Conservation (phyloP, 2,113 vertebrate genomes). For the Morphnarchus princeps region DNA sequence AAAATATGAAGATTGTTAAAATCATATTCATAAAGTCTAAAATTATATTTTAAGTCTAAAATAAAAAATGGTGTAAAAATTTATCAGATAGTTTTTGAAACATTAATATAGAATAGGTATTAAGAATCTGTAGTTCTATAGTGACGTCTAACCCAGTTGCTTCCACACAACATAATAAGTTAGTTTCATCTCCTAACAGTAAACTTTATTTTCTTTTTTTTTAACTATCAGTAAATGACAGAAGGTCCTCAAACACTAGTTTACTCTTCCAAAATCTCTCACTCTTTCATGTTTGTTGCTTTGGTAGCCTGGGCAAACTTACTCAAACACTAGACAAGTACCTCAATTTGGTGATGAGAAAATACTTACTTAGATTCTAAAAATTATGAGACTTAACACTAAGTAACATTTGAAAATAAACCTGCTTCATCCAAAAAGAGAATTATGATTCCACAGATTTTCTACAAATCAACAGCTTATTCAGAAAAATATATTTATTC, state of each 20-base stretch:
- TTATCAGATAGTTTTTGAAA: neutral
- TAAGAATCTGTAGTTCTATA: neutral
- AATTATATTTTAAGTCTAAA: neutral
- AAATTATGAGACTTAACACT: neutral
- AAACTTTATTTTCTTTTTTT: neutral
- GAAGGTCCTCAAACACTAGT: neutral
- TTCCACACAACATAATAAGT: neutral
- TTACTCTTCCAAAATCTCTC: neutral
- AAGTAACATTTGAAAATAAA: neutral
- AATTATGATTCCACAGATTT: neutral
- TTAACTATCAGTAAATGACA: neutral
- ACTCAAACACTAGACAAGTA: neutral
- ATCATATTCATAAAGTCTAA: neutral
- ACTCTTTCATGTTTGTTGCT: neutral
- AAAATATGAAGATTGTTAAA: neutral
- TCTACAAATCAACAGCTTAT: neutral
- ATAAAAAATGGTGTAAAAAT: neutral
- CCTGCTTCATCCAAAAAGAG: neutral
- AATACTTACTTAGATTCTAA: neutral
- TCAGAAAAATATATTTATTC: neutral
- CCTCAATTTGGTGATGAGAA: neutral
- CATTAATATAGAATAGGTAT: neutral
- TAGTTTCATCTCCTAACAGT: neutral
- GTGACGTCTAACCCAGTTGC: neutral
- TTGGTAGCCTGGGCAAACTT: neutral